Evolutionary conservation across 2,113 vertebrate species (phyloP), one percentile per base, ranked within the genome.

Genomic region (Telmatochromis sp.): DNA sequence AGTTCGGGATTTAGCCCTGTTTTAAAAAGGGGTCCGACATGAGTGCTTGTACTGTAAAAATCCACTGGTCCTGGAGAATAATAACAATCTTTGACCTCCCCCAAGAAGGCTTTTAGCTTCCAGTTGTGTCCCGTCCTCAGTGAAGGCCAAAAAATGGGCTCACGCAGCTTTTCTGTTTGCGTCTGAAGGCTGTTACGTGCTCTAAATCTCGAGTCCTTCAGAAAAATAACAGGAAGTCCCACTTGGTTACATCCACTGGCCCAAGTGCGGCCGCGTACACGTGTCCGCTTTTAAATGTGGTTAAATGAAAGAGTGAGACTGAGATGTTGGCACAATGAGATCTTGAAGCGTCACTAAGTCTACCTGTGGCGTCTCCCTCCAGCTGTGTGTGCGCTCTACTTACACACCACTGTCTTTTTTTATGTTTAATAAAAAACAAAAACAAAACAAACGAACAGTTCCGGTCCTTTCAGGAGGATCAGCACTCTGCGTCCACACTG

Each of bases 401-500:
- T 21, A 7, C 87, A 82, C 86, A 60, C 15, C 15, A 86, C n/a
- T 19, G 65, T 14, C 71, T 78, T 86, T n/a, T 79, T 57, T 78
- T 6, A 80, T 15, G 21, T 73, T 73, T 73, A 26, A 15, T 42
- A 73, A 68, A 42, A 47, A 75, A 2, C 40, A 45, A 45, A 73
- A 47, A 11, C 14, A 11, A 47, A 47, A 47, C 40, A 28, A 47
- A 26, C 3, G 15, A 50, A 33, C 10, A 58, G 86, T 87, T 81
- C 81, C 4, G 11, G 75, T 80, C 54, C 60, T 6, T n/a, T 47
- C 21, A 42, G 63, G 71, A 50, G 10, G 91, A 90, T 98, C 96
- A 99, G 97, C 99, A 99, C 57, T 99, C 98, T 0, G 99, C 98
- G 3, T 99, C 98, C 87, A 99, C 98, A 1, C 96, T 98, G 96